Conservation (phyloP, 2,888 invertebrate species). For the Cosmia pyralina region DNA sequence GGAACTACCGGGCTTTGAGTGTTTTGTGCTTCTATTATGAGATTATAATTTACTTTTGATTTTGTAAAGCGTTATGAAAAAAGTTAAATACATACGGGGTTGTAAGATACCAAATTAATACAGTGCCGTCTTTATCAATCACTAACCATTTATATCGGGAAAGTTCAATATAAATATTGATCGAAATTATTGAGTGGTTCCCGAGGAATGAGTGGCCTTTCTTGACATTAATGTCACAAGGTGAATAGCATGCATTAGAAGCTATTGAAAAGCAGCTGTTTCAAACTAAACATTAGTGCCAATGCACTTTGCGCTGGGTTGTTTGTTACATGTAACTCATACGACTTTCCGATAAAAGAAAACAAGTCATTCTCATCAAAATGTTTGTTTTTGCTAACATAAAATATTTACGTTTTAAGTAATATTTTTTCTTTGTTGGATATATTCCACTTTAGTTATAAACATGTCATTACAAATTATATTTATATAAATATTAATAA, state of each 20-base stretch:
- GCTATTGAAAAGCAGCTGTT: slow-evolving; percentile 16
- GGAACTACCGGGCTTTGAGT: no score
- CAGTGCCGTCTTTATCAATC: slow-evolving; percentile 8
- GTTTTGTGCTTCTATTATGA: not conserved
- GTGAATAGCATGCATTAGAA: slow-evolving; percentile 28
- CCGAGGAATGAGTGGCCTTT: slow-evolving; percentile 27
- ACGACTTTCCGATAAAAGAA: slow-evolving; percentile 26
- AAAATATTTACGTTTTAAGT: not conserved
- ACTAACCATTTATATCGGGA: slow-evolving; percentile 7
- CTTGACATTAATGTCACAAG: slow-evolving; percentile 24
- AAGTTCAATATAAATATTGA: slow-evolving; percentile 29
- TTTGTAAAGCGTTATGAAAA: not conserved
- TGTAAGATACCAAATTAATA: no score
- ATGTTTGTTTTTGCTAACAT: slow-evolving; percentile 12
- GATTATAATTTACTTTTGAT: not conserved
- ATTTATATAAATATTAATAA: not conserved
- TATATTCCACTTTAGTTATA: not conserved
- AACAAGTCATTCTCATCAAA: slow-evolving; percentile 5
- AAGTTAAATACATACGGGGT: not conserved
- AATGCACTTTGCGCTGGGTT: slow-evolving; percentile 35
- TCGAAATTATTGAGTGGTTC: slow-evolving; percentile 11
- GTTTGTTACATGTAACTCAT: slow-evolving; percentile 29
- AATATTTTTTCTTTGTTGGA: slow-evolving; percentile 5
- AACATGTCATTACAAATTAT: not conserved
- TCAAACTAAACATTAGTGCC: slow-evolving; percentile 29